Evolutionary conservation across 2,888 invertebrate genomes (phyloP), one percentile per base, ranked within the genome.

Genomic region (Caprella mutica): DNA sequence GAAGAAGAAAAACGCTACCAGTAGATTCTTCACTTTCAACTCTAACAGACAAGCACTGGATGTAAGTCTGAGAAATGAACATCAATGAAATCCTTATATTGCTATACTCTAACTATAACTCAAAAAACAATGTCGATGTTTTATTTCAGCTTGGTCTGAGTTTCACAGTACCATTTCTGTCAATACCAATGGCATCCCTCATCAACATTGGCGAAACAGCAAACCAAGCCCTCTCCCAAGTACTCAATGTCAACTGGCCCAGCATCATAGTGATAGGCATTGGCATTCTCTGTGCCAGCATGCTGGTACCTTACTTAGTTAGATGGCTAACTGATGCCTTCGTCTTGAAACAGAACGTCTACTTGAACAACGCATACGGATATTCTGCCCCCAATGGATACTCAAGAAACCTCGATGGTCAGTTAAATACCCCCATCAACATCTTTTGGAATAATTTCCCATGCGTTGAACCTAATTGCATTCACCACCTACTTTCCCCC

Each of bases 101-200:
- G n/a, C n/a, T n/a, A n/a, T 48, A 14, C 33, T 8, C 33, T 33
- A 14, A 19, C 8, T 17, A 40, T 19, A n/a, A 40, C 8, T 12
- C 8, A 40, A 8, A n/a, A 40, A 12, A 40, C 12, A 12, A 40
- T 12, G 42, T 17, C 19, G 17, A 17, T 9, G 42, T 33, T 33
- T 33, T 33, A 8, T 33, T 33, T 6, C 63, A 65, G 65, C 39
- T 65, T 29, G 65, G 65, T n/a, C 40, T 65, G 14, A 59, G 61
- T 38, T 65, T 65, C 57, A 65, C 64, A 6, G 59, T 65, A n/a
- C 65, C 65, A n/a, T 65, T 65, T 46, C 44, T 65, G 4, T 65
- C 65, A 17, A 51, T 65, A 26, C 65, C 65, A 9, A 52, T 57
- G 39, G 26, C 50, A 1, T 56, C 60, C 21, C 39, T 65, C 9